Percentiles rank a stretch among this genome's conserved stretches.
These are phyloP conservation scores for Gambusia yucatana DNA, from an alignment of 2,797 vertebrate species.

Conservation along the genomic window DNA sequence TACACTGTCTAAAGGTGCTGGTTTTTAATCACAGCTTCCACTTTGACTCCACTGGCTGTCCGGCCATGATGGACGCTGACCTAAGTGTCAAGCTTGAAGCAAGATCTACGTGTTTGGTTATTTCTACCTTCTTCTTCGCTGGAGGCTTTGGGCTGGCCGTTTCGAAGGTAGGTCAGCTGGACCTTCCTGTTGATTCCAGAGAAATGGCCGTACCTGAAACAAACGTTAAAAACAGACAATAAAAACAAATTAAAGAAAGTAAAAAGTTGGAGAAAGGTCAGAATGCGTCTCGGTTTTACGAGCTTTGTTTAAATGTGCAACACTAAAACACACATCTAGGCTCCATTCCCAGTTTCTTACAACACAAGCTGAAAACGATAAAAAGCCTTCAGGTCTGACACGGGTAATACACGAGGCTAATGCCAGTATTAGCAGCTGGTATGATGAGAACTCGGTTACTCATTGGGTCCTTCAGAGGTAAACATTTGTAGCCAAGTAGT, in stretches of 20 bases:
- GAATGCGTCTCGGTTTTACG: slow-evolving; percentile 1
- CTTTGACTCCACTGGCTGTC: background rate
- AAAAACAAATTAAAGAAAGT: background rate
- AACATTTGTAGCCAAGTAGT: slow-evolving; percentile 8
- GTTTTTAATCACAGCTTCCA: background rate
- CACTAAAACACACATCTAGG: slow-evolving; percentile 20
- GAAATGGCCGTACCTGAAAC: slow-evolving; percentile 96
- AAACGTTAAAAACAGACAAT: slow-evolving; percentile 29
- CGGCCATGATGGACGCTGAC: background rate
- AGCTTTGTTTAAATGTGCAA: slow-evolving; percentile 8
- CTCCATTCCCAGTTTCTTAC: slow-evolving; percentile 28
- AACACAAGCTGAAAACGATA: slow-evolving; percentile 15
- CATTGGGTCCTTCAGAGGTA: slow-evolving; percentile 9
- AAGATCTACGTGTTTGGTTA: background rate
- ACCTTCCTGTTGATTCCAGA: slow-evolving; percentile 99
- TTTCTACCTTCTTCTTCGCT: slow-evolving; percentile 92
- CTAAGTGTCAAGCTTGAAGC: background rate
- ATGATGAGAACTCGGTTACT: slow-evolving; percentile 31
- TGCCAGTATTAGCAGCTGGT: slow-evolving; percentile 28
- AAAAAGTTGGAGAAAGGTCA: slow-evolving; percentile 5
- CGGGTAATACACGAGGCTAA: slow-evolving; percentile 29
- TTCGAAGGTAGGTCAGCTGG: slow-evolving; percentile 93
- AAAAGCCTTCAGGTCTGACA: slow-evolving; percentile 8
- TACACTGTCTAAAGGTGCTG: background rate
- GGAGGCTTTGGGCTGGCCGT: slow-evolving; percentile 90